Evolutionary conservation across 2,888 invertebrate genomes (phyloP).

Genomic region (Steinernema carpocapsae): DNA sequence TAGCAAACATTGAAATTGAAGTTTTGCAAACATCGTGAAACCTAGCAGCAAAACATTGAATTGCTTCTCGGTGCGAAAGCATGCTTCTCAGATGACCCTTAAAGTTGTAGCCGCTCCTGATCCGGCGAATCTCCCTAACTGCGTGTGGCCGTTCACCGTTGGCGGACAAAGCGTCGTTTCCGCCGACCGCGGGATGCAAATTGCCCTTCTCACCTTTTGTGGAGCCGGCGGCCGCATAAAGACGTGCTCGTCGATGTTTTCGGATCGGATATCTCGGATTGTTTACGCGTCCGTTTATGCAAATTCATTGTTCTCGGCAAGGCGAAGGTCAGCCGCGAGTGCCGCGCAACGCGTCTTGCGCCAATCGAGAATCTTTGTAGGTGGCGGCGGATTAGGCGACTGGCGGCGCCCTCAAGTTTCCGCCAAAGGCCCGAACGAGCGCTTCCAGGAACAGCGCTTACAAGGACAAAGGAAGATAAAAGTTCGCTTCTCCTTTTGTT

Average conservation of each 20-base stretch:
- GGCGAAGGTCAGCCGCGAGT: constrained; percentile 25
- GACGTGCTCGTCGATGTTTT: constrained; percentile 19
- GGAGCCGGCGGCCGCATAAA: constrained; percentile 11
- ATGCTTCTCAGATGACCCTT: neutral
- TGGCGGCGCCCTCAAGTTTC: neutral
- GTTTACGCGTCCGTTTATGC: constrained; percentile 34
- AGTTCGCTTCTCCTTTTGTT: too few species aligned
- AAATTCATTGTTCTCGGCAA: constrained; percentile 31
- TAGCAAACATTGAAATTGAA: neutral
- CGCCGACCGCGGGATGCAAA: neutral
- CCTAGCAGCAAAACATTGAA: neutral
- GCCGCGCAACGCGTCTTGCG: constrained; percentile 11
- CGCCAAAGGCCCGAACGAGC: neutral
- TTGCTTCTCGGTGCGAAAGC: neutral
- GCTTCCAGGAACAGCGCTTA: neutral
- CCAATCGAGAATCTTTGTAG: constrained; percentile 11
- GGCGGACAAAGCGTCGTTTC: neutral
- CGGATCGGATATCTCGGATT: constrained; percentile 26
- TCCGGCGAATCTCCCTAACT: neutral
- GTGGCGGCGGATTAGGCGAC: constrained; percentile 17
- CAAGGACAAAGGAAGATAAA: too few species aligned
- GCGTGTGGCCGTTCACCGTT: neutral
- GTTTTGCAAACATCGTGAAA: neutral
- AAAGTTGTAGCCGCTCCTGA: neutral
- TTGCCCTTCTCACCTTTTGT: constrained; percentile 17